Percentiles rank a stretch among this genome's conserved stretches.
Conservation (phyloP, 2,797 vertebrate genomes). For the Sebastes diaconus region DNA sequence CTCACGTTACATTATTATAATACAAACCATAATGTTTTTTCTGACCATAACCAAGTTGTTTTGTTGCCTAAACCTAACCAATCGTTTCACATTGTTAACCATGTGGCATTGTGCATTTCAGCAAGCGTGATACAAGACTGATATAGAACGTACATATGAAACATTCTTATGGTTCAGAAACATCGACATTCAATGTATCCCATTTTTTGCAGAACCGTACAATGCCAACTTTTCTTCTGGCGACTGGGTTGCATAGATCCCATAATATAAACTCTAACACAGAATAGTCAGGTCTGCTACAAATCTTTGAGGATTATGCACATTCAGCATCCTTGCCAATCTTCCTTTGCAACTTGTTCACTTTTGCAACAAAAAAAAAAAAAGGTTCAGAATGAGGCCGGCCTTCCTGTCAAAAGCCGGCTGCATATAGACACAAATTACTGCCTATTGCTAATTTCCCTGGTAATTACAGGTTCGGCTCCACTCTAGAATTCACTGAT, state of each 20-base stretch:
- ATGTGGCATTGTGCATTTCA: not conserved
- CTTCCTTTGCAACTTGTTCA: not conserved
- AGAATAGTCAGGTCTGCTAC: not conserved
- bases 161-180: not conserved
- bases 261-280: not conserved
- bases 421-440: conserved; percentile 55
- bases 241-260: not conserved
- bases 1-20: no score
- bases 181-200: not conserved
- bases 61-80: not conserved
- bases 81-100: not conserved
- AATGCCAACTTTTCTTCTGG: not conserved
- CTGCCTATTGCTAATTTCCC: conserved; percentile 71
- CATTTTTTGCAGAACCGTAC: not conserved
- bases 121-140: not conserved
- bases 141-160: not conserved
- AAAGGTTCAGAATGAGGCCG: conserved; percentile 11
- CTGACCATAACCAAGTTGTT: not conserved
- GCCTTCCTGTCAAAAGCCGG: conserved; percentile 45
- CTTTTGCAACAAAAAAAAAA: not conserved
- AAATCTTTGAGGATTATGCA: conserved; percentile 15
- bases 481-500: conserved; percentile 51
- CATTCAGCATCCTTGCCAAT: conserved; percentile 8
- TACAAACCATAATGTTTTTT: not conserved
- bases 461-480: conserved; percentile 64